Evolutionary conservation across 2,888 invertebrate genomes (phyloP).

Genomic region (Rambutsinella grinnellia): DNA sequence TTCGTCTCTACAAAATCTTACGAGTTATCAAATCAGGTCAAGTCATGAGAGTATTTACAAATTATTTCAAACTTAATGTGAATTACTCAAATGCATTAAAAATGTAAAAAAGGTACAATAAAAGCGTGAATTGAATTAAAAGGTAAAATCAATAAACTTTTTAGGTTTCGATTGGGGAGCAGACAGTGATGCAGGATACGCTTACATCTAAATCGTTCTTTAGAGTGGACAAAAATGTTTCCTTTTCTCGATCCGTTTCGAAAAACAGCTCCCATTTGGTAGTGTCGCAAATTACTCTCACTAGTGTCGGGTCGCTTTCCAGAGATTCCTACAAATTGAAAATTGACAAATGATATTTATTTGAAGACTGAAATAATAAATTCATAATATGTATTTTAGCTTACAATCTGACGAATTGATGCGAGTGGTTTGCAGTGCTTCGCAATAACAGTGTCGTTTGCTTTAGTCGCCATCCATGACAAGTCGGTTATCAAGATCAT

Average conservation of each 20-base stretch:
- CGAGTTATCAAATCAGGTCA: too few species aligned
- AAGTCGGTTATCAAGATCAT: slow-evolving; percentile 60
- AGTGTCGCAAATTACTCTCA: slow-evolving; percentile 59
- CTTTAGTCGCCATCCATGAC: slow-evolving; percentile 59
- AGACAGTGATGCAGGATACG: slow-evolving; percentile 44
- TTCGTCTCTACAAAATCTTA: too few species aligned
- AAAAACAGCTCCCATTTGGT: slow-evolving; percentile 63
- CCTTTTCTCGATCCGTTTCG: slow-evolving; percentile 62
- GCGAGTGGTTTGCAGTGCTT: slow-evolving; percentile 54
- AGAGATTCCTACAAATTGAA: slow-evolving; percentile 57
- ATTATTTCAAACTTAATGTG: too few species aligned
- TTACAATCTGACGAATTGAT: slow-evolving; percentile 63
- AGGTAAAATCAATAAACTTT: neutral
- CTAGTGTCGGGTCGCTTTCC: slow-evolving; percentile 59
- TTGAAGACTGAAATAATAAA: neutral
- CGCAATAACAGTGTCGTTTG: slow-evolving; percentile 55
- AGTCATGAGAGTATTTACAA: too few species aligned
- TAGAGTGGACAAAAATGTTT: slow-evolving; percentile 23
- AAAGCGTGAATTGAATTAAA: neutral
- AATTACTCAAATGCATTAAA: too few species aligned
- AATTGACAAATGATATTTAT: neutral
- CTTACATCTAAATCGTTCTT: slow-evolving; percentile 32
- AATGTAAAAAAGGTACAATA: neutral
- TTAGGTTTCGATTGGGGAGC: slow-evolving; percentile 43
- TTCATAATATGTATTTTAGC: neutral